Percentiles rank a stretch among this genome's conserved stretches.
Conservation (phyloP, 2,888 invertebrate species). For the Trisateles emortualis region DNA sequence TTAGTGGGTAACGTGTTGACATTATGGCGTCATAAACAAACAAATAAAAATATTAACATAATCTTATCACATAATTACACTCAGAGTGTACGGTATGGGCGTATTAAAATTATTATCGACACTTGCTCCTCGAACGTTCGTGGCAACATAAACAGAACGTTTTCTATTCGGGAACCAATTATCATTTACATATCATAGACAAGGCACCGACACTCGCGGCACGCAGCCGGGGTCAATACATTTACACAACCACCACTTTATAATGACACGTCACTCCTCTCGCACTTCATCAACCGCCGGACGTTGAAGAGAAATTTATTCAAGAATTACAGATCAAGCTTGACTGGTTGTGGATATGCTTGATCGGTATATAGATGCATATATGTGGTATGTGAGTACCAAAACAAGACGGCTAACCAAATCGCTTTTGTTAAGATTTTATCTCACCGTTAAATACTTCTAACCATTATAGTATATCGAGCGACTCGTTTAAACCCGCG, state of each 20-base stretch:
- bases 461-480: constrained; percentile 82
- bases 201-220: constrained; percentile 81
- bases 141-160: constrained; percentile 79
- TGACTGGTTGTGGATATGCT: constrained; percentile 59
- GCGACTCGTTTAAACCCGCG: constrained; percentile 76
- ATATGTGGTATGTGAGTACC: constrained; percentile 80
- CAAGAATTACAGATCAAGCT: constrained; percentile 57
- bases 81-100: constrained; percentile 63
- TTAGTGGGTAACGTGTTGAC: constrained; percentile 30
- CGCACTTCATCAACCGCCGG: constrained; percentile 43
- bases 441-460: constrained; percentile 85
- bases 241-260: constrained; percentile 73
- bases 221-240: constrained; percentile 83
- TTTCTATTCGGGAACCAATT: constrained; percentile 85
- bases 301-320: constrained; percentile 45
- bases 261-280: constrained; percentile 59
- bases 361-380: constrained; percentile 80
- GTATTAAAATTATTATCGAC: constrained; percentile 76
- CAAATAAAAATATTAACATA: constrained; percentile 62
- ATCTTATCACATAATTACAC: constrained; percentile 73
- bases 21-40: constrained; percentile 44
- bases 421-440: constrained; percentile 86
- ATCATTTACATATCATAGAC: constrained; percentile 86
- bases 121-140: constrained; percentile 70
- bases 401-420: constrained; percentile 85